phyloP scores from a whole-genome alignment of 2,888 invertebrate species.

The Augochlorella aurata region DNA sequence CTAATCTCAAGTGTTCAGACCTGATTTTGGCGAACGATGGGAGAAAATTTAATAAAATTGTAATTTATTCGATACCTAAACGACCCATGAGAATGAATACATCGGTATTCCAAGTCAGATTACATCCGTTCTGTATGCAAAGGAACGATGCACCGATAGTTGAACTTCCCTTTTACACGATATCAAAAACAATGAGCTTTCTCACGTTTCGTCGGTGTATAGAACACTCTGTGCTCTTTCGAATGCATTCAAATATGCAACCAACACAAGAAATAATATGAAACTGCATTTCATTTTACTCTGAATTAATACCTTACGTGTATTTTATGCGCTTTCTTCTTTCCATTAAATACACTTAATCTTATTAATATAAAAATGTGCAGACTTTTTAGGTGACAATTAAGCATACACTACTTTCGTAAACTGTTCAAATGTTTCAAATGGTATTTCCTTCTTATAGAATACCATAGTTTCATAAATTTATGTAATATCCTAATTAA shows the following conservation, averaged over 20 bases:
- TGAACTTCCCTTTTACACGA: conserved; percentile 48
- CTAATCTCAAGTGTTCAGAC: neutral
- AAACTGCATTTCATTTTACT: neutral
- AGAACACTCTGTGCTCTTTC: conserved; percentile 35
- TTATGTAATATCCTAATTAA: too few species aligned
- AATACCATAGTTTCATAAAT: too few species aligned
- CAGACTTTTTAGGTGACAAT: too few species aligned
- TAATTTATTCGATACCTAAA: neutral
- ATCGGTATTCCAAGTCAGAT: conserved; percentile 22
- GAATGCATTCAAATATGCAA: conserved; percentile 20
- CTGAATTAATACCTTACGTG: neutral
- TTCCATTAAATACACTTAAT: neutral
- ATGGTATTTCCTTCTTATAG: too few species aligned
- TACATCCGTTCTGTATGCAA: conserved; percentile 29
- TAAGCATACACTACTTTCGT: too few species aligned
- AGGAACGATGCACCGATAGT: conserved; percentile 29
- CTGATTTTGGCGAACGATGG: neutral
- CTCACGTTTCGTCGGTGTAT: conserved; percentile 47
- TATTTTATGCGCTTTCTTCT: neutral
- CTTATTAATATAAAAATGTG: neutral
- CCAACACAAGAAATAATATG: conserved; percentile 4
- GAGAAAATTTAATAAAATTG: neutral
- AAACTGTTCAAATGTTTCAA: too few species aligned
- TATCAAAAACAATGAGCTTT: conserved; percentile 61
- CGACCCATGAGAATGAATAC: conserved; percentile 26